Evolutionary conservation across 2,888 invertebrate genomes (phyloP).

Genomic region (Chrysina gloriosa): DNA sequence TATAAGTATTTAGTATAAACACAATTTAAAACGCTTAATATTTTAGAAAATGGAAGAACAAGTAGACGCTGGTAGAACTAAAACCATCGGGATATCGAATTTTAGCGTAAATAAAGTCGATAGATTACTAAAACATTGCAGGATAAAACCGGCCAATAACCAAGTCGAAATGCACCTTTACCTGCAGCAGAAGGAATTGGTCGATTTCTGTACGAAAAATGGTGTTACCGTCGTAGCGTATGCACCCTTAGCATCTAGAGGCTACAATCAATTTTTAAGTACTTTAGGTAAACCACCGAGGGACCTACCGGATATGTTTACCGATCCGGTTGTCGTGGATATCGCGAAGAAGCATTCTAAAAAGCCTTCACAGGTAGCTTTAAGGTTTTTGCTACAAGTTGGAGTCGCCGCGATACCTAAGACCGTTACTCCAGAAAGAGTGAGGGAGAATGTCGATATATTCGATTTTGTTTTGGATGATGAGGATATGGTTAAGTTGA

Average conservation of each 20-base stretch:
- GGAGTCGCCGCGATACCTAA: slow-evolving; percentile 85
- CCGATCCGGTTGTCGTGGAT: slow-evolving; percentile 55
- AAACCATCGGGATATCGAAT: slow-evolving; percentile 88
- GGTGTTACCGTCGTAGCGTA: slow-evolving; percentile 83
- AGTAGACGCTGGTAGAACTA: slow-evolving; percentile 75
- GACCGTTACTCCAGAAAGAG: slow-evolving; percentile 78
- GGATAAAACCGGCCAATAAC: slow-evolving; percentile 73
- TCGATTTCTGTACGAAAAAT: slow-evolving; percentile 72
- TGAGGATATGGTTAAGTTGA: slow-evolving; percentile 72
- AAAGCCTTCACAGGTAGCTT: slow-evolving; percentile 79
- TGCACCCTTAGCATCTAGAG: slow-evolving; percentile 79
- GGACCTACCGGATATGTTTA: background rate
- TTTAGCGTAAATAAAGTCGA: slow-evolving; percentile 80
- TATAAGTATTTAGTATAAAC: background rate
- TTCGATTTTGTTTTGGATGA: slow-evolving; percentile 78
- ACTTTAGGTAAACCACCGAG: slow-evolving; percentile 61
- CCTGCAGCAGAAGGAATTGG: slow-evolving; percentile 77
- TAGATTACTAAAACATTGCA: slow-evolving; percentile 71
- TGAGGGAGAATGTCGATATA: slow-evolving; percentile 80
- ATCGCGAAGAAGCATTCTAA: slow-evolving; percentile 70
- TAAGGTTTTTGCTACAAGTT: slow-evolving; percentile 79
- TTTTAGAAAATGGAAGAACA: slow-evolving; percentile 74
- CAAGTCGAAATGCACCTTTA: slow-evolving; percentile 84
- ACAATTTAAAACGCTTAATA: background rate
- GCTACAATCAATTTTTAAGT: slow-evolving; percentile 58